These are phyloP conservation scores for Dendrolimus kikuchii DNA, from an alignment of 1,140 invertebrate genomes.

Conservation along the genomic window DNA sequence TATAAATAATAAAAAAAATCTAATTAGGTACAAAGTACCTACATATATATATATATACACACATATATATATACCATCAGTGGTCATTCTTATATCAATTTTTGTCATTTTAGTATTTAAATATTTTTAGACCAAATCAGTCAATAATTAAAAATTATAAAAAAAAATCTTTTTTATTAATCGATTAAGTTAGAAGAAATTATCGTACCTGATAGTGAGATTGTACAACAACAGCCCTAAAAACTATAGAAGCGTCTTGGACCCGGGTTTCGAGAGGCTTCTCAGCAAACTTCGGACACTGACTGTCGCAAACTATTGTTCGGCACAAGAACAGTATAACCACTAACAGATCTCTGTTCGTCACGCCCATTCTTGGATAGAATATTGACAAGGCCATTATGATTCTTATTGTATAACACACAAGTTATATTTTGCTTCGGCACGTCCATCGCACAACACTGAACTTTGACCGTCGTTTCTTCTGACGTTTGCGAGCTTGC, in stretches of 20 bases:
- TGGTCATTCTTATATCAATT: too few species aligned
- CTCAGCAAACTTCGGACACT: conserved; percentile 63
- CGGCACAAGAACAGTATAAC: conserved; percentile 52
- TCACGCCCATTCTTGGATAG: conserved; percentile 32
- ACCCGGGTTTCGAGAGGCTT: conserved; percentile 63
- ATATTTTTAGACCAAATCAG: too few species aligned
- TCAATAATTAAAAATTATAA: too few species aligned
- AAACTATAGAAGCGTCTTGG: conserved; percentile 63
- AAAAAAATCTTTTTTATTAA: too few species aligned
- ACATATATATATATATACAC: too few species aligned
- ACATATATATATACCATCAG: too few species aligned
- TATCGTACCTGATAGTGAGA: conserved; percentile 53
- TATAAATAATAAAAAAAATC: too few species aligned
- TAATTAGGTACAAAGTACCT: too few species aligned
- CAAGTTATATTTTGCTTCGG: conserved; percentile 45
- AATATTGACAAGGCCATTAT: conserved; percentile 39
- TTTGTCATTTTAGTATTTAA: too few species aligned
- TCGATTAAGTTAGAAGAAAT: too few species aligned
- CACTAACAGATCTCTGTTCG: conserved; percentile 46
- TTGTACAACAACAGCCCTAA: conserved; percentile 60
- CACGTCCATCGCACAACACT: conserved; percentile 40
- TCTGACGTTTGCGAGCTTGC: conserved; percentile 52
- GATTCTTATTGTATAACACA: conserved; percentile 16
- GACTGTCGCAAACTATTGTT: conserved; percentile 65
- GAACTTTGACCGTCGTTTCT: conserved; percentile 40